These are phyloP conservation scores for Parasteatoda lunata DNA, from an alignment of 2,888 invertebrate genomes.

Conservation along the genomic window DNA sequence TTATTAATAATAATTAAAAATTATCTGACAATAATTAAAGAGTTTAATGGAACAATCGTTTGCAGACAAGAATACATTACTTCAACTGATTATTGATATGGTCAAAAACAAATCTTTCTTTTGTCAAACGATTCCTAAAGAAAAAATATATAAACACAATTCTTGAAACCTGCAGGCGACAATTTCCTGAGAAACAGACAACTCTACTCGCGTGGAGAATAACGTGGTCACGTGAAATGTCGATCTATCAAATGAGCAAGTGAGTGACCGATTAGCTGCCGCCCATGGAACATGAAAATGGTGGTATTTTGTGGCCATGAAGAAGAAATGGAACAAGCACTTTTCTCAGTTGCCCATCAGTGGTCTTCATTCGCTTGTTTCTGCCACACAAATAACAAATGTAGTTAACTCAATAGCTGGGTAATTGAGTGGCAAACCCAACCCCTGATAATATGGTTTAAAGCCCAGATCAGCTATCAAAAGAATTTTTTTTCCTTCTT, in stretches of 20 bases:
- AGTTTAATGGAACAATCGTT: too few relatives aligned
- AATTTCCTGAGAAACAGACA: not conserved
- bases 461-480: too few relatives aligned
- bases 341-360: conserved; percentile 47
- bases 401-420: not conserved
- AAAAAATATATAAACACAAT: too few relatives aligned
- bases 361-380: not conserved
- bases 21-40: too few relatives aligned
- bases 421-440: conserved; percentile 6
- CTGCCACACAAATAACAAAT: conserved; percentile 48
- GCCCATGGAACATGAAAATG: conserved; percentile 59
- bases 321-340: conserved; percentile 40
- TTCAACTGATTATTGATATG: too few relatives aligned
- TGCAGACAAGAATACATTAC: too few relatives aligned
- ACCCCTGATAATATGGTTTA: too few relatives aligned
- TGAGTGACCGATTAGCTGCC: conserved; percentile 62
- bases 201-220: not conserved
- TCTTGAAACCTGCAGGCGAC: not conserved
- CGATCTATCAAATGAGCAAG: conserved; percentile 52
- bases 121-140: too few relatives aligned
- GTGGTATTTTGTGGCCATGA: conserved; percentile 43
- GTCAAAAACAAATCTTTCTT: too few relatives aligned
- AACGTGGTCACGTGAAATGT: conserved; percentile 27
- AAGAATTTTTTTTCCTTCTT: too few relatives aligned
- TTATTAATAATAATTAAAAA: too few relatives aligned